Evolutionary conservation across 2,113 vertebrate species (phyloP).

Genomic region (Beaufortia kweichowensis): DNA sequence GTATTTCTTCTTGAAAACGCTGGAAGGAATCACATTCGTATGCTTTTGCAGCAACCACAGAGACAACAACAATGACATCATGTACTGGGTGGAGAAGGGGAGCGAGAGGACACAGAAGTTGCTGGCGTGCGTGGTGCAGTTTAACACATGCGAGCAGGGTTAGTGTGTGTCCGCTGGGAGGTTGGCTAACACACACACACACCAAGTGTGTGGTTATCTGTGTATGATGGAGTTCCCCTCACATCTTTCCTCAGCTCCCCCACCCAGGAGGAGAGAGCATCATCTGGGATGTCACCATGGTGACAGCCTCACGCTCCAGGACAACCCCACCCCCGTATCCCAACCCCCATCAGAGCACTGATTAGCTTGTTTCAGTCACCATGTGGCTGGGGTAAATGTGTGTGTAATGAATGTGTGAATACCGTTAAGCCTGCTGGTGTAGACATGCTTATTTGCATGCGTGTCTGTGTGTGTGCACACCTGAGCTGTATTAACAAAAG

Average conservation of each 20-base stretch:
- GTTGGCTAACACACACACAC: conserved; percentile 42
- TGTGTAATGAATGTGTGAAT: conserved; percentile 43
- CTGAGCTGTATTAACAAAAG: conserved; percentile 31
- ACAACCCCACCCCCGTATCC: conserved; percentile 67
- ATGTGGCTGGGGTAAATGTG: conserved; percentile 45
- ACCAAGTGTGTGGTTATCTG: conserved; percentile 50
- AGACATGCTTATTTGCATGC: conserved; percentile 30
- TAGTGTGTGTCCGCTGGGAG: conserved; percentile 59
- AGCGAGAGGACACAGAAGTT: conserved; percentile 22
- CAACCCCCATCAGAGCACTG: conserved; percentile 66
- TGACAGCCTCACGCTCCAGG: conserved; percentile 68
- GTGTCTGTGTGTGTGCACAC: conserved; percentile 42
- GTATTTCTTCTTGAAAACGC: conserved; percentile 42
- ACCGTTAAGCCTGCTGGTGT: conserved; percentile 21
- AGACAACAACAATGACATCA: conserved; percentile 60
- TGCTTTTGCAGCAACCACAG: conserved; percentile 47
- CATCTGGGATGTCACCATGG: conserved; percentile 72
- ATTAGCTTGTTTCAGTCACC: conserved; percentile 38
- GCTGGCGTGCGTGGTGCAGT: conserved; percentile 61
- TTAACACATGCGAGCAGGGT: conserved; percentile 46
- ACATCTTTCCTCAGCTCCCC: conserved; percentile 4
- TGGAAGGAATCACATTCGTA: conserved; percentile 50
- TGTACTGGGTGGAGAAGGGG: conserved; percentile 44
- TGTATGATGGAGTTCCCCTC: conserved; percentile 30
- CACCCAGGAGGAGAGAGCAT: conserved; percentile 62